phyloP scores from a whole-genome alignment of 2,113 vertebrate species.

The Myiozetetes cayanensis region DNA sequence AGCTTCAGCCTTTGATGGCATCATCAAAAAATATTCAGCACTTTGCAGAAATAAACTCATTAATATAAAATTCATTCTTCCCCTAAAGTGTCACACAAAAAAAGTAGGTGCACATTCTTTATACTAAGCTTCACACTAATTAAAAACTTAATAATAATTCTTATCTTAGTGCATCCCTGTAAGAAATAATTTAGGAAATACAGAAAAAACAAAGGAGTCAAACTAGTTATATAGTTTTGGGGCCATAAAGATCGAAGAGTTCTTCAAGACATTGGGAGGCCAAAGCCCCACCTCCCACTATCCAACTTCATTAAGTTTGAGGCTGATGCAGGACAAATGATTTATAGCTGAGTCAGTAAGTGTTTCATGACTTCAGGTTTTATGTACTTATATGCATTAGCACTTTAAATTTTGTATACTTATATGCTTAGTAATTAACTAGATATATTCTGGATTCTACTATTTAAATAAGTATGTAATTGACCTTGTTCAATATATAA shows the following conservation, averaged over 20 bases:
- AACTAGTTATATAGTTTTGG: background rate
- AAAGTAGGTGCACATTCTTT: background rate
- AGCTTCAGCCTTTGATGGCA: background rate
- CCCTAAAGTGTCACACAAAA: background rate
- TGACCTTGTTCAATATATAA: background rate
- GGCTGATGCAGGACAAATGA: background rate
- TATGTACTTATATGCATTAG: background rate
- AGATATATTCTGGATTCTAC: background rate
- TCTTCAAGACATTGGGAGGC: background rate
- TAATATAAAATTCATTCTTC: background rate
- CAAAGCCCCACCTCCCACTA: background rate
- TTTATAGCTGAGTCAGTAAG: background rate
- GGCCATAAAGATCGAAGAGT: background rate
- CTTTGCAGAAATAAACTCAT: background rate
- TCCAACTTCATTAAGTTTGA: background rate
- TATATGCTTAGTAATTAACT: background rate
- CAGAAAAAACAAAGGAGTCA: background rate
- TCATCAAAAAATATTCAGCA: background rate
- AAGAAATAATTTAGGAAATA: background rate
- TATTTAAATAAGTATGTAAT: background rate
- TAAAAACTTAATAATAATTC: background rate
- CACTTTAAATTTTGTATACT: background rate
- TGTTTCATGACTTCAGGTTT: background rate
- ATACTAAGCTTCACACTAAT: background rate
- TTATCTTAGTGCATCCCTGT: accelerated